phyloP scores from a whole-genome alignment of 2,113 vertebrate genomes.

The Mus spicilegus region DNA sequence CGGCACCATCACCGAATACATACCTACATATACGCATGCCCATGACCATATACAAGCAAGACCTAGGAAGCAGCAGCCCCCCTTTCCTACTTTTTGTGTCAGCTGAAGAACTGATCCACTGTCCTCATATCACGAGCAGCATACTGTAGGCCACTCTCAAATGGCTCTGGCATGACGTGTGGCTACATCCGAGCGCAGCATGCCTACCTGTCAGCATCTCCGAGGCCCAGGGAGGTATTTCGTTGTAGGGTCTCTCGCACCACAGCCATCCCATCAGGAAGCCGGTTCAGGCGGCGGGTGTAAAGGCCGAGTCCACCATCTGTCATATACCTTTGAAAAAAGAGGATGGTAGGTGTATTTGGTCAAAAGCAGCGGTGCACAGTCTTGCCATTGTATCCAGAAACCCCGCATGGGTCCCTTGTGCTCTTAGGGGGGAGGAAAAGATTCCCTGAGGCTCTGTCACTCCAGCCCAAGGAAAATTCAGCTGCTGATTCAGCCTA shows the following conservation, averaged over 20 bases:
- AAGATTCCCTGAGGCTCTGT: not conserved
- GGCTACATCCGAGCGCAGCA: not conserved
- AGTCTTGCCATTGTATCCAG: not conserved
- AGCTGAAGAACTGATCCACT: not conserved
- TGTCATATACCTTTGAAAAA: slow-evolving; percentile 93
- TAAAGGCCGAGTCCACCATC: slow-evolving; percentile 97
- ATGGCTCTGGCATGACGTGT: too few relatives aligned
- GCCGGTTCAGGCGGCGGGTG: slow-evolving; percentile 93
- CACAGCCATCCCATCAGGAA: slow-evolving; percentile 95
- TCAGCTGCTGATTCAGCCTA: not conserved
- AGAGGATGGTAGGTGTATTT: rapidly evolving
- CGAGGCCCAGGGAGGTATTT: slow-evolving; percentile 91
- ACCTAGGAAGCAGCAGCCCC: not conserved
- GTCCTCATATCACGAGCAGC: not conserved
- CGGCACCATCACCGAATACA: not conserved
- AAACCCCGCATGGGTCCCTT: not conserved
- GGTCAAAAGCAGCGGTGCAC: not conserved
- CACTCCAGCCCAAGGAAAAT: not conserved
- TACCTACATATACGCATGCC: not conserved
- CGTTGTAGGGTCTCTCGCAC: slow-evolving; percentile 95
- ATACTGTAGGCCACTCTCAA: not conserved
- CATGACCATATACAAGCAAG: not conserved
- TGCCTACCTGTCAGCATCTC: slow-evolving; percentile 96
- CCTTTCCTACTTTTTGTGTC: not conserved
- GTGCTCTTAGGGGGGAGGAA: not conserved